Base-by-base conservation (phyloP, 2,888 invertebrate species). In the Zygaena filipendulae region DNA sequence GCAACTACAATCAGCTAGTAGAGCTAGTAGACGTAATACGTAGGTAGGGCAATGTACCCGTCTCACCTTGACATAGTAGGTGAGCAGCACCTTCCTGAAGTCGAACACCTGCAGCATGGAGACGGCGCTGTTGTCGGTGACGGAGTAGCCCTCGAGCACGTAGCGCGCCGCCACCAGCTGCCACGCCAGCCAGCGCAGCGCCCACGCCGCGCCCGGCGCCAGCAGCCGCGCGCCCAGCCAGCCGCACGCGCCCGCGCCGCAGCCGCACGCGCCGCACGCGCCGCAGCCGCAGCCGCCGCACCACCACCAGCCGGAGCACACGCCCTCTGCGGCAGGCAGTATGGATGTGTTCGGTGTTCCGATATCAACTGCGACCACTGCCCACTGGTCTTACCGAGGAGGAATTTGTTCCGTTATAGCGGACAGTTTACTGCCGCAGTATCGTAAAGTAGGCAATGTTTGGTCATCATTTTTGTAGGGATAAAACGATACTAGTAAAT, bases 31-130 rank as follows among this genome's bases (percentile, higher is more conserved):
- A n/a, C n/a, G n/a, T n/a, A n/a, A n/a, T n/a, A n/a, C n/a, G n/a
- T n/a, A n/a, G n/a, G n/a, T n/a, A n/a, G n/a, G n/a, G n/a, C n/a
- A n/a, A n/a, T n/a, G n/a, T n/a, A n/a, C n/a, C n/a, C n/a, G n/a
- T n/a, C 57, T 56, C 55, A 93, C 93, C 87, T 98, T 97, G 22
- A 99, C 95, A 55, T 97, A 99, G 61, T 97, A 97, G 0, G 96
- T 95, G 47, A 99, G 94, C 45, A 99, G 85, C 41, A 97, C 92
- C 77, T 97, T 97, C 25, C 99, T 81, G 58, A 98, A 93, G 74
- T 99, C 98, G 67, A 95, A 98, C 7, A 97, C 95, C 77, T 98
- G 97, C 40, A 99, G 84, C 87, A 98, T 96, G 40, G 97, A 95
- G 14, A 92, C 91, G 21, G 97, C 98, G 51, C 92, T 91, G 81